phyloP scores from a whole-genome alignment of 37 sponge, comb jelly and placozoan species.

The Oscarella lobularis region DNA sequence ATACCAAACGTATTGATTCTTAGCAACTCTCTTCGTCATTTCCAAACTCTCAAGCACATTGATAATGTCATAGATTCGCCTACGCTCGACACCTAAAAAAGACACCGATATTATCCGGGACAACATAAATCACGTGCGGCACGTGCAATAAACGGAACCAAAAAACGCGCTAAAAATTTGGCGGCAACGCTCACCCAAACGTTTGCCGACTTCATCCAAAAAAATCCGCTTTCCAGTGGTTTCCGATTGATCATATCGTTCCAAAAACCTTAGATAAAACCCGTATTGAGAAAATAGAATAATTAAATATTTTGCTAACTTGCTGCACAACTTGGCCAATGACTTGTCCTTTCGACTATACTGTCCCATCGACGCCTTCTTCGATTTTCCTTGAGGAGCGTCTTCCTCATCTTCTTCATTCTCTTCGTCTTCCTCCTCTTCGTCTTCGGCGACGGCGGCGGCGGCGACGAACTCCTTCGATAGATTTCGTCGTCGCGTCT shows the following conservation, averaged over 20 bases:
- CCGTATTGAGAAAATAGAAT: conserved; percentile 10
- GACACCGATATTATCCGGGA: too few relatives aligned
- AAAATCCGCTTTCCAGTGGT: background rate
- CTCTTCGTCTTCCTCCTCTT: conserved; percentile 6
- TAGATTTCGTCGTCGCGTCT: conserved; percentile 17
- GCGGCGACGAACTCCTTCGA: background rate
- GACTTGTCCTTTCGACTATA: background rate
- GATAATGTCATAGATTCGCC: conserved; percentile 82
- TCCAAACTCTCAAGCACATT: conserved; percentile 85
- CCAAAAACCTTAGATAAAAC: conserved; percentile 45
- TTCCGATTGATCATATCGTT: background rate
- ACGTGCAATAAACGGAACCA: too few relatives aligned
- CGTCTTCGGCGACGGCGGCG: conserved; percentile 1
- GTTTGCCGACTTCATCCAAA: too few relatives aligned
- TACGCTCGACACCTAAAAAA: conserved; percentile 55
- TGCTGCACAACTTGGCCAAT: background rate
- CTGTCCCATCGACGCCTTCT: background rate
- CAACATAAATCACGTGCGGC: background rate
- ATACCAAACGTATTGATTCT: conserved; percentile 75
- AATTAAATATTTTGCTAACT: background rate
- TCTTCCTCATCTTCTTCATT: too few relatives aligned
- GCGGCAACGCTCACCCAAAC: background rate
- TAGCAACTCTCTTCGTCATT: conserved; percentile 59
- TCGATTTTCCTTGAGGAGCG: too few relatives aligned
- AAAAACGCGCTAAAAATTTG: background rate